Evolutionary conservation across 2,888 invertebrate species (phyloP), one percentile per base, ranked within the genome.

Genomic region (Eilema depressum): DNA sequence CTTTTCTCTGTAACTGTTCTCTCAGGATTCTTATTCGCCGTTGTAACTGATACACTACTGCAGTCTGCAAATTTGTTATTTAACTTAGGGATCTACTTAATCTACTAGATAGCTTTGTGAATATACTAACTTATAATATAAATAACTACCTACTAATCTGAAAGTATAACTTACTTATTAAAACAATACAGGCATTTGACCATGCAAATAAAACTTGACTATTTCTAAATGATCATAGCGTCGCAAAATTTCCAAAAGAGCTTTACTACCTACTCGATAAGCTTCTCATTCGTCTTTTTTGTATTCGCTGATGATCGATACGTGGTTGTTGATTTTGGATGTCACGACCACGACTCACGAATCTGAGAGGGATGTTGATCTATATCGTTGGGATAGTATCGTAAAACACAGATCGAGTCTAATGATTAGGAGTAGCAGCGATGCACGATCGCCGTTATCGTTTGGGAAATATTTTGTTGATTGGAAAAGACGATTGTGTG

Each of bases 1-100:
- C 99, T 85, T 98, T 97, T 71, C 98, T 96, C 87, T 99, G 98
- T 41, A 99, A 95, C 89, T 99, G 99, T 88, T 99, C 99, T 66
- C 98, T 96, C 20, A 99, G 93, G 11, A 97, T 97, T 79, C 98
- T 96, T 56, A 98, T 97, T 76, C 98, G 96, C 74, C 98, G 96
- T 92, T 99, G 99, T 57, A 99, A 96, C 87, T 98, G 98, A 91
- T 99, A 98, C 66, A 98, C 97, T n/a, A 98, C 97, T 11, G 97
- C 97, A 30, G 98, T 98, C 98, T 98, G 93, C 60, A 91, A 90
- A 30, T 10, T 1, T 30, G 11, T 30, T 33, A 41, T 33, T 61
- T 20, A 17, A 11, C 17, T 37, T 37, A 4, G 10, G 3, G 53
- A 71, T 70, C 66, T 61, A 47, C 17, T 41, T 3, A 41, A 47